Percentiles rank a stretch among this genome's conserved stretches.
phyloP scores from a whole-genome alignment of 2,797 vertebrate genomes.

The Alauda arvensis region DNA sequence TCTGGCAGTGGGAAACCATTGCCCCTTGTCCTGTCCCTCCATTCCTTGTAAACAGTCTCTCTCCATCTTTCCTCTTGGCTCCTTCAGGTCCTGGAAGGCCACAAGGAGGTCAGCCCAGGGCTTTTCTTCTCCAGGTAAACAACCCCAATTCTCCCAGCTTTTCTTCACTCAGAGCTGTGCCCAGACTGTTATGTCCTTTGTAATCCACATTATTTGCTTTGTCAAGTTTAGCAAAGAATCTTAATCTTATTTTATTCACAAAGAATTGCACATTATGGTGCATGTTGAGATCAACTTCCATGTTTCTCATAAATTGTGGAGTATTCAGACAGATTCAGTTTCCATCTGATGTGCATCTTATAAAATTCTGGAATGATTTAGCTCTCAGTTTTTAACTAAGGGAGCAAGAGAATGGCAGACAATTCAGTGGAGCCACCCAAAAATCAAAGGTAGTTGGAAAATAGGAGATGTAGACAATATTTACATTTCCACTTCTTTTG shows the following conservation, averaged over 20 bases:
- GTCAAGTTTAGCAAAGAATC: background rate
- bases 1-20: background rate
- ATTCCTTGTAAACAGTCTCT: no score
- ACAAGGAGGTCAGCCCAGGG: background rate
- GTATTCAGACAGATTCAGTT: background rate
- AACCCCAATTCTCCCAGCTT: background rate
- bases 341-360: background rate
- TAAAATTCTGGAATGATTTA: background rate
- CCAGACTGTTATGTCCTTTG: background rate
- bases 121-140: background rate
- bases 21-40: no score
- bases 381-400: background rate
- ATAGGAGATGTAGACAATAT: background rate
- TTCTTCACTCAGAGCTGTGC: background rate
- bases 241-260: no score
- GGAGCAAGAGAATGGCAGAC: background rate
- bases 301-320: background rate
- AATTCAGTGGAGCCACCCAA: background rate
- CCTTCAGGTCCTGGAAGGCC: background rate
- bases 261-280: background rate
- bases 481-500: background rate
- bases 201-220: background rate
- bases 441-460: background rate
- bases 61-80: fast-evolving
- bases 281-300: background rate